phyloP scores from a whole-genome alignment of 2,888 invertebrate species.

The Campoplex nolae region DNA sequence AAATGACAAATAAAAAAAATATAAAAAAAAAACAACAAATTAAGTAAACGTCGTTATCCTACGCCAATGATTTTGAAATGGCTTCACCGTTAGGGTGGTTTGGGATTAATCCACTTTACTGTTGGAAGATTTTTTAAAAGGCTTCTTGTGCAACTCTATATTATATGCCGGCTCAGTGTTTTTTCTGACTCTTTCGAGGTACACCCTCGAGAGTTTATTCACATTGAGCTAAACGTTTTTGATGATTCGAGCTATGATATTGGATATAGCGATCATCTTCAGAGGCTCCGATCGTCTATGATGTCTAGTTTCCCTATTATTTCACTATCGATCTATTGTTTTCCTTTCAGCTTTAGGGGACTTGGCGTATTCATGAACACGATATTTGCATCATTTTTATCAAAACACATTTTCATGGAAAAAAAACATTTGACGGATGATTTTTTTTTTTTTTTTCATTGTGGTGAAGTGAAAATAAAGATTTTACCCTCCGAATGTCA shows the following conservation, averaged over 20 bases:
- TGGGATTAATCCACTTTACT: constrained; percentile 84
- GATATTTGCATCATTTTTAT: not conserved
- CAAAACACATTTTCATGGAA: not conserved
- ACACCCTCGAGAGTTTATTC: not conserved
- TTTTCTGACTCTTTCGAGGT: constrained; percentile 55
- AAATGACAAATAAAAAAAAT: constrained; percentile 20
- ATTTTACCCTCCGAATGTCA: constrained; percentile 60
- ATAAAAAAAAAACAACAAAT: not conserved
- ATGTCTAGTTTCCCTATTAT: constrained; percentile 11
- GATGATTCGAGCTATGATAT: constrained; percentile 20
- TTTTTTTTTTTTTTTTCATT: not conserved
- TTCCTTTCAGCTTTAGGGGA: not conserved
- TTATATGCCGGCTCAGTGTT: constrained; percentile 71
- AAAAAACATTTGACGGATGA: not conserved
- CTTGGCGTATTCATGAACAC: not conserved
- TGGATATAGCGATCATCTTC: not conserved
- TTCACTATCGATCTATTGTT: not conserved
- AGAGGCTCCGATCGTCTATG: not conserved
- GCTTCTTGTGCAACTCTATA: constrained; percentile 83
- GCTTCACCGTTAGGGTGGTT: constrained; percentile 80
- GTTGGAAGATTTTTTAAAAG: constrained; percentile 80
- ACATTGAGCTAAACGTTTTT: not conserved
- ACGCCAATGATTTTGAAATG: constrained; percentile 82
- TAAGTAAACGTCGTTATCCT: constrained; percentile 69
- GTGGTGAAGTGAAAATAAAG: constrained; percentile 2